A percentile compares a stretch with the other conserved stretches of the same genome.
Conservation (phyloP, 23 tunicate species). For the Clavelina lepadiformis region DNA sequence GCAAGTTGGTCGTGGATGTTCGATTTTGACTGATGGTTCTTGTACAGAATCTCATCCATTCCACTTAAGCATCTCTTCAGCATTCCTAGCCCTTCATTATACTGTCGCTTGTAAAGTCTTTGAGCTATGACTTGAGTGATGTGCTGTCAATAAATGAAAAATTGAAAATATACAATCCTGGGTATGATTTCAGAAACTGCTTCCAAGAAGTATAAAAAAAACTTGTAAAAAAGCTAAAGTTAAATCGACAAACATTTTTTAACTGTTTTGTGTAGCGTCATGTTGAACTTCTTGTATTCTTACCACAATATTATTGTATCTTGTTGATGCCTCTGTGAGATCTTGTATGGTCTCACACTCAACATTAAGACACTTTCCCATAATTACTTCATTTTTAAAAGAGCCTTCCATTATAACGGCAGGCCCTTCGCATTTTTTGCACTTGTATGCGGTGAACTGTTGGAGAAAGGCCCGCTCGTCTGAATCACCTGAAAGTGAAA, state of each 20-base stretch:
- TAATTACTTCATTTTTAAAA: neutral
- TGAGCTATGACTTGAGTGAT: neutral
- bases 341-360: constrained; percentile 31
- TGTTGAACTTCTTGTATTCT: too few species aligned
- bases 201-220: neutral
- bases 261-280: too few species aligned
- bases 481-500: constrained; percentile 21
- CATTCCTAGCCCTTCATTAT: neutral
- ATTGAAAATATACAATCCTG: too few species aligned
- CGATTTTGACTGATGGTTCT: constrained; percentile 41
- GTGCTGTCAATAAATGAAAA: neutral
- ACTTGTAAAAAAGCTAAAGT: neutral
- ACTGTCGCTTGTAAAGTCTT: constrained; percentile 1
- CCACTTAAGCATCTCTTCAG: constrained; percentile 6
- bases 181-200: neutral
- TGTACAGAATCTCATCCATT: constrained; percentile 24
- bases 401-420: constrained; percentile 29
- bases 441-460: constrained; percentile 72
- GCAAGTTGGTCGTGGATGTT: constrained; percentile 54
- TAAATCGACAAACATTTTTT: neutral
- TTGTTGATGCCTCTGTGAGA: constrained; percentile 12
- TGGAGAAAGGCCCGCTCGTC: constrained; percentile 33
- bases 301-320: constrained; percentile 18
- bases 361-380: constrained; percentile 51
- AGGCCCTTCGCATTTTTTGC: constrained; percentile 49